Conservation (phyloP, 2,888 invertebrate genomes). For the Podotricha telesiphe region DNA sequence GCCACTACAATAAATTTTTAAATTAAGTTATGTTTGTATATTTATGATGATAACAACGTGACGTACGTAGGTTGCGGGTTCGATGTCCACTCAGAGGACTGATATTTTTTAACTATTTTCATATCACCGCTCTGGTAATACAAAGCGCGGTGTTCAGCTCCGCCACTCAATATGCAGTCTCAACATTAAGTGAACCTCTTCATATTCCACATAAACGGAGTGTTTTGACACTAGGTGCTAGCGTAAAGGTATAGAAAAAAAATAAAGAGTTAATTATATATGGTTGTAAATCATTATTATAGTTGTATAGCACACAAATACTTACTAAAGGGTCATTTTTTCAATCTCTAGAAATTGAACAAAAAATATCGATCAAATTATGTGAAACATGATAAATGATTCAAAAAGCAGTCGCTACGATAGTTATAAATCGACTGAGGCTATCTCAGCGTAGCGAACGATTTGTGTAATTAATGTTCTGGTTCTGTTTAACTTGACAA, state of each 20-base stretch:
- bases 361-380: conserved; percentile 43
- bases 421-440: conserved; percentile 38
- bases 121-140: too few relatives aligned
- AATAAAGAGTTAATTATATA: not conserved
- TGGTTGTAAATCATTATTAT: not conserved
- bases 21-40: not conserved
- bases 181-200: too few relatives aligned
- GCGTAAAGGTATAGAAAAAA: too few relatives aligned
- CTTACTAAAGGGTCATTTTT: not conserved
- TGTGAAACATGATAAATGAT: conserved; percentile 34
- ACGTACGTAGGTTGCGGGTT: too few relatives aligned
- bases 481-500: conserved; percentile 36
- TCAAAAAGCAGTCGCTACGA: conserved; percentile 31
- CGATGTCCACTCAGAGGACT: too few relatives aligned
- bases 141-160: too few relatives aligned
- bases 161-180: too few relatives aligned
- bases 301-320: not conserved
- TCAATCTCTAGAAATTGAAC: not conserved
- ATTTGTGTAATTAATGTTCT: conserved; percentile 37
- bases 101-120: too few relatives aligned
- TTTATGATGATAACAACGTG: not conserved
- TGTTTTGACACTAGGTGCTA: too few relatives aligned
- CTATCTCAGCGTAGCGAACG: conserved; percentile 32
- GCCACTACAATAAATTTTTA: not conserved
- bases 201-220: too few relatives aligned